Conservation (phyloP, 2,113 vertebrate species). For the Vimba vimba region DNA sequence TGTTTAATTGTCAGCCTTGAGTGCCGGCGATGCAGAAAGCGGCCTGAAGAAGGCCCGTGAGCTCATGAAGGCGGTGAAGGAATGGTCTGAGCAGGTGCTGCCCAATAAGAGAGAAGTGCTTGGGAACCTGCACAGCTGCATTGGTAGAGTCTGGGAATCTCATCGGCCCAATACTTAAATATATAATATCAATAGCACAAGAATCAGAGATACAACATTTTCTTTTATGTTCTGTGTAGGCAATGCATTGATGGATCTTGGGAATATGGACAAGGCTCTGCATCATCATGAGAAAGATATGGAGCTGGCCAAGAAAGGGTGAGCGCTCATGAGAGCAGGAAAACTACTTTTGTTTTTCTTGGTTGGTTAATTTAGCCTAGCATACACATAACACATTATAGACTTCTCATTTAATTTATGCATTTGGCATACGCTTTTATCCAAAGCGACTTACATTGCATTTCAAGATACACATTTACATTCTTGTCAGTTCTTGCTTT, state of each 20-base stretch:
- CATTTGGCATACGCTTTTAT: too few relatives aligned
- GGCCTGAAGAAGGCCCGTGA: conserved; percentile 82
- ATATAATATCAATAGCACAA: neutral
- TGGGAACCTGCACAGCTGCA: conserved; percentile 83
- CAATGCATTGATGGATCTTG: conserved; percentile 82
- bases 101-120: conserved; percentile 83
- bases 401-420: too few relatives aligned
- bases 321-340: conserved; percentile 58
- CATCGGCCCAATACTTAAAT: neutral
- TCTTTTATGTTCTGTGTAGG: conserved; percentile 60
- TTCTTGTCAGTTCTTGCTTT: too few relatives aligned
- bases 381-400: too few relatives aligned
- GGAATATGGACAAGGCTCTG: conserved; percentile 80
- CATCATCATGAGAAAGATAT: conserved; percentile 83
- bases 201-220: neutral
- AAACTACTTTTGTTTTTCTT: neutral
- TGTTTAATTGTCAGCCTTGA: conserved; percentile 73
- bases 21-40: conserved; percentile 73
- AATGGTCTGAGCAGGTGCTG: conserved; percentile 76
- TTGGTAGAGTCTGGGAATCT: conserved; percentile 71
- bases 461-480: too few relatives aligned
- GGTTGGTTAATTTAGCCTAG: neutral
- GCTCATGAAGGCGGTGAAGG: conserved; percentile 76
- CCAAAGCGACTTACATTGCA: too few relatives aligned
- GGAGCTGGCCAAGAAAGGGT: conserved; percentile 82